phyloP scores from a whole-genome alignment of 2,888 invertebrate species.

The Pelosia muscerda region DNA sequence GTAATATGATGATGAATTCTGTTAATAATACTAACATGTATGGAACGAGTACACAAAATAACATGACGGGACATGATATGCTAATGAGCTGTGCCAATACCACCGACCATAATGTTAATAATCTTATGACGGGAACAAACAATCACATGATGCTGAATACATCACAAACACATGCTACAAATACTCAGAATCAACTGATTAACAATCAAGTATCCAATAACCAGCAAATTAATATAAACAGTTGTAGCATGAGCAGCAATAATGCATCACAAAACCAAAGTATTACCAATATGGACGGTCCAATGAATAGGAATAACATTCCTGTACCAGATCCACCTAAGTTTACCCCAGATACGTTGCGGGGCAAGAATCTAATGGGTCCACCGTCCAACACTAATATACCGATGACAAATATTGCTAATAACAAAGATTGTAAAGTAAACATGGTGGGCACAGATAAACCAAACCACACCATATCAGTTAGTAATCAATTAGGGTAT shows the following conservation, averaged over 20 bases:
- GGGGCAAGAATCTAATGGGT: conserved; percentile 81
- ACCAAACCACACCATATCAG: conserved; percentile 76
- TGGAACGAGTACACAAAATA: conserved; percentile 68
- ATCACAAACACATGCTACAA: conserved; percentile 69
- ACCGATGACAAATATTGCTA: conserved; percentile 69
- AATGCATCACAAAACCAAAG: conserved; percentile 70
- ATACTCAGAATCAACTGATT: conserved; percentile 74
- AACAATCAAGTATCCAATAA: conserved; percentile 68
- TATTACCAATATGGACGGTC: conserved; percentile 71
- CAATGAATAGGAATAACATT: conserved; percentile 71
- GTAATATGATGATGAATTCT: conserved; percentile 78
- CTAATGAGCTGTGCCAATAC: conserved; percentile 79
- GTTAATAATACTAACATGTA: conserved; percentile 73
- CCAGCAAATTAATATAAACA: conserved; percentile 78
- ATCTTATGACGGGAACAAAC: conserved; percentile 68
- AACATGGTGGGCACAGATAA: conserved; percentile 76
- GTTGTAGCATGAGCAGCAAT: conserved; percentile 74
- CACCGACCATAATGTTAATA: conserved; percentile 74
- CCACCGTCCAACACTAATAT: conserved; percentile 68
- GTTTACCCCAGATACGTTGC: conserved; percentile 73
- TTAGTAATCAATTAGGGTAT: conserved; percentile 80
- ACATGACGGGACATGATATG: conserved; percentile 76
- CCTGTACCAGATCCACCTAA: conserved; percentile 74
- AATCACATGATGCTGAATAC: conserved; percentile 82
- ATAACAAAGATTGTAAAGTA: conserved; percentile 76